A percentile compares a stretch with the other conserved stretches of the same genome.
Evolutionary conservation across 1,140 invertebrate species (phyloP).

Genomic region (Sycophaga agraensis): DNA sequence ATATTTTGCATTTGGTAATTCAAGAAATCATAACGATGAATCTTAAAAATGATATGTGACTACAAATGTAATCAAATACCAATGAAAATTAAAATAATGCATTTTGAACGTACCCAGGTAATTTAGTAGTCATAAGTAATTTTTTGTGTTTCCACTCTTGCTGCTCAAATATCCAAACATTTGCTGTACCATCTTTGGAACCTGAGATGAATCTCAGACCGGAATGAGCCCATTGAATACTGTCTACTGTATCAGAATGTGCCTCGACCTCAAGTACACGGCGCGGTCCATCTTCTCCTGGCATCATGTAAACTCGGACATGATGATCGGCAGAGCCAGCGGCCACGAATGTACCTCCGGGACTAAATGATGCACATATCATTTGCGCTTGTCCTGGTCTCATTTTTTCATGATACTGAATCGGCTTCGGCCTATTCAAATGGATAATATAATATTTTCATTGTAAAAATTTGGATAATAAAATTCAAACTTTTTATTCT

Average conservation of each 20-base stretch:
- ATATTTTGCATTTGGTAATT: no score
- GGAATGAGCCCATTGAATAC: conserved; percentile 89
- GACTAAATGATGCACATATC: conserved; percentile 93
- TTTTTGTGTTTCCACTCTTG: conserved; percentile 84
- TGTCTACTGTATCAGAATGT: conserved; percentile 93
- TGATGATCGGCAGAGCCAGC: conserved; percentile 93
- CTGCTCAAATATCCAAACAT: conserved; percentile 89
- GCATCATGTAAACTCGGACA: conserved; percentile 87
- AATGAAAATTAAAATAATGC: no score
- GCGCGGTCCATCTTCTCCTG: conserved; percentile 70
- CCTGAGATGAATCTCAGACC: conserved; percentile 89
- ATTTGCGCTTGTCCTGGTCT: conserved; percentile 93
- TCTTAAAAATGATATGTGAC: no score
- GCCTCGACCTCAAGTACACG: conserved; percentile 71
- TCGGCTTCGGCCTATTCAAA: conserved; percentile 70
- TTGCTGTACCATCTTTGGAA: conserved; percentile 93
- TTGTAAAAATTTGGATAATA: no score
- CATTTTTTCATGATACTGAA: conserved; percentile 91
- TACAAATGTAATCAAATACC: no score
- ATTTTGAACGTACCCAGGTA: conserved; percentile 71
- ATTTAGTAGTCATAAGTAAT: conserved; percentile 72
- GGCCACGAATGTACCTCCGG: conserved; percentile 90
- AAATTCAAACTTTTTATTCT: no score
- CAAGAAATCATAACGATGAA: no score
- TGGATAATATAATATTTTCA: no score